Evolutionary conservation across 2,888 invertebrate genomes (phyloP), one percentile per base, ranked within the genome.

Genomic region (Lutraria lutraria): DNA sequence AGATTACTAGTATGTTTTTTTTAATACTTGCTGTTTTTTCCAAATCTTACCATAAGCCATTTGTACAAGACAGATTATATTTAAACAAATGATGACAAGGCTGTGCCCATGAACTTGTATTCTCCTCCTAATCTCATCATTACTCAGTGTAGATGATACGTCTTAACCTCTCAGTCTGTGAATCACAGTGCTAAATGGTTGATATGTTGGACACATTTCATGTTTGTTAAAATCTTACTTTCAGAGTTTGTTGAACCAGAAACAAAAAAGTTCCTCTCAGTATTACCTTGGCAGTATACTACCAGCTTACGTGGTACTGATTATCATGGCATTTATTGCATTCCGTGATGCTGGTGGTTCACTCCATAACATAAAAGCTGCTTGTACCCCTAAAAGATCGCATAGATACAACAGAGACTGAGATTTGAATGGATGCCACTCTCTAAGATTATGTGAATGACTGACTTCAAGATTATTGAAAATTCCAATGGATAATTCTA

Each of bases 241-340:
- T 53, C 95, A 96, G 96, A 96, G 96, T 8, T 87, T 96, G 80
- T 88, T 96, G n/a, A 96, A 96, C 91, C 95, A 96, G 87, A 92
- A 91, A 56, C 92, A 91, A 43, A 87, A 83, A 4, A 85, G 87
- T 6, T 83, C 91, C 15, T 90, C 95, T 13, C 93, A 92, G 13
- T 79, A 94, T 68, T 96, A 96, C 88, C 88, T 94, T 43, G 95
- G 93, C 56, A 95, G 94, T 86, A 88, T 96, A 15, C 91, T 96
- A 25, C 95, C 95, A 29, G 94, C 95, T 4, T 96, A 96, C 85
- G 29, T 94, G 4, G 87, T 95, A 56, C 93, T 96, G 92, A 63
- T 95, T 0, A 86, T 93, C 31, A 94, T 94, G 91, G 95, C 91
- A 13, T 91, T 91, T 19, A 63, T 95, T 72, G 95, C 96, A 0